These are phyloP conservation scores for Sphaerophoria rueppellii DNA, from an alignment of 2,888 invertebrate species.

Conservation along the genomic window DNA sequence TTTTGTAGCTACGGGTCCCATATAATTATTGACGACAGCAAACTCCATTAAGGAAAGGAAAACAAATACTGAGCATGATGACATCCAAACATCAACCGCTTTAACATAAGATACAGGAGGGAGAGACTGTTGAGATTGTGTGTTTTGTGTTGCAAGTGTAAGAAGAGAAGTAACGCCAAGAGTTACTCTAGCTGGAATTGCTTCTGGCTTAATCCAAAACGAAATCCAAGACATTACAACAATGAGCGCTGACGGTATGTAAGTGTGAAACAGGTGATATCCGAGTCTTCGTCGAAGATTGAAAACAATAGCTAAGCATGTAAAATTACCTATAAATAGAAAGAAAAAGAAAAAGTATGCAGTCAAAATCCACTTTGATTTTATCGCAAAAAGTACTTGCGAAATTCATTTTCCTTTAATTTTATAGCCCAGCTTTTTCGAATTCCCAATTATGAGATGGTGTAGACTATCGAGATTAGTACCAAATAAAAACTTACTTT, in stretches of 20 bases:
- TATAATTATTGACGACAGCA: conserved; percentile 93
- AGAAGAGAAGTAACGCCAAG: conserved; percentile 93
- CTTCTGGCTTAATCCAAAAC: conserved; percentile 97
- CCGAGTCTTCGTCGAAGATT: conserved; percentile 91
- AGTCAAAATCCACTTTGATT: background rate
- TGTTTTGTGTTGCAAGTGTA: conserved; percentile 95
- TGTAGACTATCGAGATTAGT: no score
- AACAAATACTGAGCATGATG: conserved; percentile 95
- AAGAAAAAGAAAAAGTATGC: conserved; percentile 5
- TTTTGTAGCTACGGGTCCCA: conserved; percentile 93
- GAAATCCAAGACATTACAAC: conserved; percentile 98
- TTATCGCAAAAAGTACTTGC: no score
- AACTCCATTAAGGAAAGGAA: conserved; percentile 95
- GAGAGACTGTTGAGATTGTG: conserved; percentile 93
- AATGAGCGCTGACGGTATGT: conserved; percentile 94
- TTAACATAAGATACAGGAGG: conserved; percentile 96
- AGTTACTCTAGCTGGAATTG: conserved; percentile 94
- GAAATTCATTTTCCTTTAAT: no score
- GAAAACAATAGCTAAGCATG: conserved; percentile 94
- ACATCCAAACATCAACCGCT: conserved; percentile 97
- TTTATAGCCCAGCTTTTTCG: no score
- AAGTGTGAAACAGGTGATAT: conserved; percentile 95
- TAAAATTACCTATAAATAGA: conserved; percentile 91
- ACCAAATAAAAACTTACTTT: no score
- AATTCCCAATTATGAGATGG: no score